phyloP scores from a whole-genome alignment of 2,113 vertebrate species.

The Muntiacus muntjak region DNA sequence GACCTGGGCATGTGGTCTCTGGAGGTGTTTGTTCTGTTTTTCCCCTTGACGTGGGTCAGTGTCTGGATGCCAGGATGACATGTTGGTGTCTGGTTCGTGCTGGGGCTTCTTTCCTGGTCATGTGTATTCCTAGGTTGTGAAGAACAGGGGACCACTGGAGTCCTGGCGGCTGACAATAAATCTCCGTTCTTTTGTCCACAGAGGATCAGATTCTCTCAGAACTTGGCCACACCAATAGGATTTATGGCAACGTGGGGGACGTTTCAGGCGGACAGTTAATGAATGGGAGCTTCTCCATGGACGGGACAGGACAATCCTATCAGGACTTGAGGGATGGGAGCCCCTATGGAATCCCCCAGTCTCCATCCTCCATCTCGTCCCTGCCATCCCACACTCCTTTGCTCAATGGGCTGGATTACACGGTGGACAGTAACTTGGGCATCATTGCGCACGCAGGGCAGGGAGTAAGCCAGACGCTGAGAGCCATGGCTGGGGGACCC shows the following conservation, averaged over 20 bases:
- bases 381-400: slow-evolving; percentile 93
- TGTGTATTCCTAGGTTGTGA: slow-evolving; percentile 24
- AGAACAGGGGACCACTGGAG: neutral
- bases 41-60: neutral
- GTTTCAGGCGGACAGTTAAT: slow-evolving; percentile 87
- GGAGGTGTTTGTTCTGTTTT: neutral
- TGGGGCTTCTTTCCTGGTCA: neutral
- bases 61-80: neutral
- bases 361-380: slow-evolving; percentile 95
- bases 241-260: slow-evolving; percentile 91
- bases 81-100: neutral
- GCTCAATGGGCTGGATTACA: slow-evolving; percentile 93
- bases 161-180: slow-evolving; percentile 33
- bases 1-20: neutral
- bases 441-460: slow-evolving; percentile 88
- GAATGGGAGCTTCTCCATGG: slow-evolving; percentile 92
- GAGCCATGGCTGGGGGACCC: slow-evolving; percentile 93
- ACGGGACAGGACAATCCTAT: slow-evolving; percentile 90
- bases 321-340: slow-evolving; percentile 94
- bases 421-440: slow-evolving; percentile 88
- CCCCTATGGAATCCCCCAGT: slow-evolving; percentile 95
- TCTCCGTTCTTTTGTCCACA: slow-evolving; percentile 80
- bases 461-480: slow-evolving; percentile 91
- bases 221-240: slow-evolving; percentile 90
- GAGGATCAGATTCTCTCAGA: slow-evolving; percentile 98